These are phyloP conservation scores for Cydia splendana DNA, from an alignment of 1,140 invertebrate species.

Conservation along the genomic window DNA sequence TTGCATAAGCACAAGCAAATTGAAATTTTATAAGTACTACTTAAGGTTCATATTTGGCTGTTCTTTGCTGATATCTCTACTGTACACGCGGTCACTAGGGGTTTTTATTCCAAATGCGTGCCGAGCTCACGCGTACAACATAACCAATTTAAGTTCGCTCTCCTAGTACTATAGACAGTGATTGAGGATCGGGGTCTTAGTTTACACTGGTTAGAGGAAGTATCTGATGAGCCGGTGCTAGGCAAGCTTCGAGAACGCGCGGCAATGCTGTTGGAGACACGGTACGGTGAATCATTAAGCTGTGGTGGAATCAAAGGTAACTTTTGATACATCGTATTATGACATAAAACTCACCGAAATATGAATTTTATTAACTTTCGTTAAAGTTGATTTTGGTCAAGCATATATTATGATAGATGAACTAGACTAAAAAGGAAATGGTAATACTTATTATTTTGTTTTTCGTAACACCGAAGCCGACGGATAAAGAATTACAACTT, in stretches of 20 bases:
- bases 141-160: too few species aligned
- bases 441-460: too few species aligned
- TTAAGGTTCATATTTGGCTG: not conserved
- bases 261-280: constrained; percentile 14
- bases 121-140: not conserved
- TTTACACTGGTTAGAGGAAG: too few species aligned
- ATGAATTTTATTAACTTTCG: not conserved
- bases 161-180: too few species aligned
- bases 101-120: not conserved
- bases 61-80: not conserved
- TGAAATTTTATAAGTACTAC: not conserved
- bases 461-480: too few species aligned
- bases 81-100: constrained; percentile 9
- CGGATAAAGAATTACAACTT: too few species aligned
- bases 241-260: too few species aligned
- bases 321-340: not conserved
- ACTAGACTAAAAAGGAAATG: too few species aligned
- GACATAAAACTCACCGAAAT: not conserved
- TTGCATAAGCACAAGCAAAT: not conserved
- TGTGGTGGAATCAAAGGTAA: not conserved
- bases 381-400: too few species aligned
- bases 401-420: too few species aligned
- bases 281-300: constrained; percentile 16
- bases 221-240: too few species aligned
- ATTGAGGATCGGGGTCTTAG: too few species aligned